phyloP scores from a whole-genome alignment of 37 sponge, comb jelly and placozoan genomes.

The Hormiphora californensis region DNA sequence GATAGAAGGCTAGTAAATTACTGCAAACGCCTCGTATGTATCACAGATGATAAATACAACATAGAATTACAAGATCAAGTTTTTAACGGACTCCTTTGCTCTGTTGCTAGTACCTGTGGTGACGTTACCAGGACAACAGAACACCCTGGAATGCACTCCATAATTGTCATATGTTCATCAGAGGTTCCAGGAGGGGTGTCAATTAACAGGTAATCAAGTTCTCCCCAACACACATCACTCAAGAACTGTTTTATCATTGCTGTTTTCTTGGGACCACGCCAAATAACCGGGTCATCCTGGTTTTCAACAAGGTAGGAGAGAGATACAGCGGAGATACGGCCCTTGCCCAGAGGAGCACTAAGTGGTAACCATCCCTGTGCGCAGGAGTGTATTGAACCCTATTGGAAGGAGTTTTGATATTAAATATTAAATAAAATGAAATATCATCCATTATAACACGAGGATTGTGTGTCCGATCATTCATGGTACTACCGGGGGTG shows the following conservation, averaged over 20 bases:
- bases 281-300: constrained; percentile 54
- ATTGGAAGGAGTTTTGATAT: no score
- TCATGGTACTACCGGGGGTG: neutral
- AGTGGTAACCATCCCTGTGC: constrained; percentile 49
- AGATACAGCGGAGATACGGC: constrained; percentile 27
- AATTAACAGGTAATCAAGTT: constrained; percentile 44
- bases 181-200: constrained; percentile 58
- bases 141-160: constrained; percentile 39
- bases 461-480: no score
- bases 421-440: no score
- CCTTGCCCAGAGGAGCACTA: neutral
- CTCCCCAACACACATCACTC: constrained; percentile 55
- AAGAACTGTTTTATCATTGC: constrained; percentile 56
- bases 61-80: no score
- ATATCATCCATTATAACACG: no score
- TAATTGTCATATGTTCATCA: constrained; percentile 45
- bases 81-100: no score
- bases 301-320: constrained; percentile 55
- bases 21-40: no score
- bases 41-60: no score
- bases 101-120: constrained; percentile 46
- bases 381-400: constrained; percentile 31
- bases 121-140: constrained; percentile 32
- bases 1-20: no score
- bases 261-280: constrained; percentile 58